Conservation (phyloP, 2,888 invertebrate genomes). For the Synergus umbraculus region DNA sequence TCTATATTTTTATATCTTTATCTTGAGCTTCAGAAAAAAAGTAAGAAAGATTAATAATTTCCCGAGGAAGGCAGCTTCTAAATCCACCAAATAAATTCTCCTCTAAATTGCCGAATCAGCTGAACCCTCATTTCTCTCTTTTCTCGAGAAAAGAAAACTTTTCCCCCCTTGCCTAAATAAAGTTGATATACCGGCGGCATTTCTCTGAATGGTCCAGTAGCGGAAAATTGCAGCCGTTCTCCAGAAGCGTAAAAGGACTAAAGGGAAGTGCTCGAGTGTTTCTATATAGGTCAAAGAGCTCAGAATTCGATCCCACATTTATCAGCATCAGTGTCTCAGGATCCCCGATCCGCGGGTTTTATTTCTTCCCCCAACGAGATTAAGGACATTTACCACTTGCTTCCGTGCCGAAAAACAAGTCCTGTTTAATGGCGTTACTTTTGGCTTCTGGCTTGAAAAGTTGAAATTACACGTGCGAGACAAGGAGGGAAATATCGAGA, state of each 20-base stretch:
- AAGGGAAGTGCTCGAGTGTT: neutral
- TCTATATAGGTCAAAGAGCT: slow-evolving; percentile 26
- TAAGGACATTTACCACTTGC: slow-evolving; percentile 17
- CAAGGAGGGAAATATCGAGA: slow-evolving; percentile 36
- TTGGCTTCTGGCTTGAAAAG: slow-evolving; percentile 1
- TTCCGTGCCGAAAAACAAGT: neutral
- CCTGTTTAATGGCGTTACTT: slow-evolving; percentile 18
- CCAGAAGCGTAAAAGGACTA: neutral
- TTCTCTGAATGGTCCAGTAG: slow-evolving; percentile 9
- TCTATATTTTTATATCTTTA: neutral
- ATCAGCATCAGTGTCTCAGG: neutral
- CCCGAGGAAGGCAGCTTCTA: neutral
- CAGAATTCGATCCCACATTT: slow-evolving; percentile 5
- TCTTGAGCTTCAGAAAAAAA: neutral
- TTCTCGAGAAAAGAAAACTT: slow-evolving; percentile 8
- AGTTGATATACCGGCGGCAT: slow-evolving; percentile 2
- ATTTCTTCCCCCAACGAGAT: slow-evolving; percentile 14
- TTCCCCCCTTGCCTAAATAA: neutral
- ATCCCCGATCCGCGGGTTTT: neutral
- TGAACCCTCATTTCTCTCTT: neutral
- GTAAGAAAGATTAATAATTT: slow-evolving; percentile 7
- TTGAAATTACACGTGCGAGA: slow-evolving; percentile 15
- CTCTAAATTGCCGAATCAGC: slow-evolving; percentile 16
- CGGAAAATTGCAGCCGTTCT: slow-evolving; percentile 30
- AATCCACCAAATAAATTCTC: slow-evolving; percentile 27